These are phyloP conservation scores for Asobara japonica DNA, from an alignment of 1,140 invertebrate genomes.

Conservation along the genomic window DNA sequence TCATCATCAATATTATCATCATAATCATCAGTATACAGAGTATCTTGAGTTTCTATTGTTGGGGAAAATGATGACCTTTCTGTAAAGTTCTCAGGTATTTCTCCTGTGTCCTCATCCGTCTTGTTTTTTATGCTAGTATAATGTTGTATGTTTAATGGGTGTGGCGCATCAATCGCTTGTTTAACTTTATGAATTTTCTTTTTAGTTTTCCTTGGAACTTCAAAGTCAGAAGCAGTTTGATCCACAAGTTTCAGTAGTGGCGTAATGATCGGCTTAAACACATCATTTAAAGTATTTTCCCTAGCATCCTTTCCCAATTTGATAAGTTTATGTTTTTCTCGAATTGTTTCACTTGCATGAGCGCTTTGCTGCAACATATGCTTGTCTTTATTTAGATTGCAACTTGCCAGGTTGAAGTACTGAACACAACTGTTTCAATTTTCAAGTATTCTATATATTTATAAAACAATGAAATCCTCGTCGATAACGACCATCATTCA, in stretches of 20 bases:
- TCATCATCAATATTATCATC: no score
- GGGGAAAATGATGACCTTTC: no score
- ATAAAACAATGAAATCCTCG: conserved; percentile 46
- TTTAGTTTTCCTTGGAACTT: no score
- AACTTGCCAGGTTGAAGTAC: not conserved
- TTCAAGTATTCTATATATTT: conserved; percentile 4
- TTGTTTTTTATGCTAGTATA: no score
- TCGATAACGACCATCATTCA: conserved; percentile 44
- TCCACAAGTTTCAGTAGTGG: not conserved
- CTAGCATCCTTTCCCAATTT: not conserved
- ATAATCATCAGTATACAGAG: no score
- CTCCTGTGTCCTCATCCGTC: no score
- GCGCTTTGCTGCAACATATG: not conserved
- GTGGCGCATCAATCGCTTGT: no score
- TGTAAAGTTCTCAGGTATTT: no score
- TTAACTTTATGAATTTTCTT: not conserved
- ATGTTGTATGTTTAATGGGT: no score
- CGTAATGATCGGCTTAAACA: not conserved
- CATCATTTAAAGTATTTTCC: not conserved
- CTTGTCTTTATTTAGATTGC: not conserved
- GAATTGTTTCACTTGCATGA: not conserved
- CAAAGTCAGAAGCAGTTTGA: not conserved
- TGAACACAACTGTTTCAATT: not conserved
- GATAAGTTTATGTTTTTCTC: not conserved
- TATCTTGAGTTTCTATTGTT: no score